A percentile compares a stretch with the other conserved stretches of the same genome.
phyloP scores from a whole-genome alignment of 2,113 vertebrate species.

The Pelodiscus sinensis region DNA sequence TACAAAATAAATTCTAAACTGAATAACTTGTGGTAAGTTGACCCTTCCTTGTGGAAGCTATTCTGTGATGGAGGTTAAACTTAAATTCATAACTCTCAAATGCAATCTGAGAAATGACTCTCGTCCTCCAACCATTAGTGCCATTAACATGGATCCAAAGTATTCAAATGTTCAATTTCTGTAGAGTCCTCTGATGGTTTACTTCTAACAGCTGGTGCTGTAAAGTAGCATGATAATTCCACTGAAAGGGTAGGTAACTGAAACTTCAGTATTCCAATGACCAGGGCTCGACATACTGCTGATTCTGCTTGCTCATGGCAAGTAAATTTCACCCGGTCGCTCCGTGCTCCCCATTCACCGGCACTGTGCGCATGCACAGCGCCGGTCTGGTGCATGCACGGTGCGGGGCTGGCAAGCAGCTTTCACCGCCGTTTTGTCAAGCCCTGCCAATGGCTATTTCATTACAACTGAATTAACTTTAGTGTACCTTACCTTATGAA shows the following conservation, averaged over 20 bases:
- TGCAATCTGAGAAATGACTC: not conserved
- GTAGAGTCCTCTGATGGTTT: not conserved
- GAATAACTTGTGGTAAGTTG: not conserved
- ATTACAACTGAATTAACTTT: not conserved
- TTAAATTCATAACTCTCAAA: not conserved
- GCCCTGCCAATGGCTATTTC: not conserved
- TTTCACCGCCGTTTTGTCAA: too few relatives aligned
- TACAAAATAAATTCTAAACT: constrained; percentile 47
- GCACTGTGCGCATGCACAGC: too few relatives aligned
- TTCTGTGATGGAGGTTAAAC: not conserved
- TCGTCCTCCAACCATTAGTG: not conserved
- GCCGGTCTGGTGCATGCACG: too few relatives aligned
- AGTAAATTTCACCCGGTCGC: too few relatives aligned
- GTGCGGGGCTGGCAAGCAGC: too few relatives aligned
- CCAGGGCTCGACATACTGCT: too few relatives aligned
- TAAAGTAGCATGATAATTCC: not conserved
- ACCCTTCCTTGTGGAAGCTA: fast-evolving
- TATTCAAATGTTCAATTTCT: not conserved
- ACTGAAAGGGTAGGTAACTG: not conserved
- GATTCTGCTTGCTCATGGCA: too few relatives aligned
- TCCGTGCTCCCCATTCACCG: too few relatives aligned
- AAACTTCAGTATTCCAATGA: not conserved
- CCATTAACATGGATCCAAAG: not conserved
- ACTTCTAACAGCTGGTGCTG: not conserved
- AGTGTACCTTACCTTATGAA: not conserved